Percentiles rank a stretch among this genome's conserved stretches.
phyloP scores from a whole-genome alignment of 1,140 invertebrate genomes.

The Drosophila santomea region DNA sequence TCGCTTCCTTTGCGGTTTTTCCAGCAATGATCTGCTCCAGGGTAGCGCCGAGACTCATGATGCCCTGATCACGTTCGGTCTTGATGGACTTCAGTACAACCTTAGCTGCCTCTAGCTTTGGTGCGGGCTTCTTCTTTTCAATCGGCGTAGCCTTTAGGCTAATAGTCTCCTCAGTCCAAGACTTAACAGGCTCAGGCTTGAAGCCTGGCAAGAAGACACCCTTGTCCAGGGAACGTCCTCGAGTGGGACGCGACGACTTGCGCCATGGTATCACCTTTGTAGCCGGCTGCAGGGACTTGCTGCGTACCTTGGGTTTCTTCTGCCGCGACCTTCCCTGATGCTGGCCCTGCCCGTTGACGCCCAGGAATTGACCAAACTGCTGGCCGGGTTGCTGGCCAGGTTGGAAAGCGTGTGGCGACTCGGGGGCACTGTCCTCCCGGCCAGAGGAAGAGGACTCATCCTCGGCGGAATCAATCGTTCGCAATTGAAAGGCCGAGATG shows the following conservation, averaged over 20 bases:
- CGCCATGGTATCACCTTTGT: slow-evolving; percentile 81
- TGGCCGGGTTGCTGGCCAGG: slow-evolving; percentile 57
- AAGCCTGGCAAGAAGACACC: slow-evolving; percentile 71
- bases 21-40: slow-evolving; percentile 78
- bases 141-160: slow-evolving; percentile 86
- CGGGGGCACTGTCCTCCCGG: slow-evolving; percentile 78
- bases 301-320: slow-evolving; percentile 70
- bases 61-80: slow-evolving; percentile 74
- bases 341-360: slow-evolving; percentile 68
- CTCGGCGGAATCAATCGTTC: slow-evolving; percentile 82
- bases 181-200: slow-evolving; percentile 82
- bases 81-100: slow-evolving; percentile 84
- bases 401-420: slow-evolving; percentile 64
- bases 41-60: slow-evolving; percentile 77
- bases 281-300: slow-evolving; percentile 78
- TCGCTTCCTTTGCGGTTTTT: slow-evolving; percentile 78
- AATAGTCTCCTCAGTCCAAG: slow-evolving; percentile 87
- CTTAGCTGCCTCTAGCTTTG: slow-evolving; percentile 78
- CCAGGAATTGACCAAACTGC: slow-evolving; percentile 73
- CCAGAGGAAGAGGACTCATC: slow-evolving; percentile 83
- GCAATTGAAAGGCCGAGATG: slow-evolving; percentile 84
- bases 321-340: slow-evolving; percentile 74
- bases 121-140: slow-evolving; percentile 80
- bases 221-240: slow-evolving; percentile 81
- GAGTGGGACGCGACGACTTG: slow-evolving; percentile 72